phyloP scores from a whole-genome alignment of 2,113 vertebrate genomes.

The Ochotona curzoniae region DNA sequence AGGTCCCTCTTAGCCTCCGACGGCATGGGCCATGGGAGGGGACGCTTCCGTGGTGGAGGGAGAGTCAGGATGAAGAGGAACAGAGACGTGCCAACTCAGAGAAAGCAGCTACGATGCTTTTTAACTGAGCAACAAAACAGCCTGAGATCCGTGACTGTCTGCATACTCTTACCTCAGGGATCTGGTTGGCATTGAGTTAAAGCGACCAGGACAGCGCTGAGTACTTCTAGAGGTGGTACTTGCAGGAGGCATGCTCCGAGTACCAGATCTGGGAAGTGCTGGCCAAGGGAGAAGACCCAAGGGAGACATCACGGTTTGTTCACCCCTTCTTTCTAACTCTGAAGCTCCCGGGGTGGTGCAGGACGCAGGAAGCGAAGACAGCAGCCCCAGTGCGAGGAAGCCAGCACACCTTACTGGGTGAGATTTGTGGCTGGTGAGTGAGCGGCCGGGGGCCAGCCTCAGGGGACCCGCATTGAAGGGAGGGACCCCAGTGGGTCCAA shows the following conservation, averaged over 20 bases:
- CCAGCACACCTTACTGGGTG: neutral
- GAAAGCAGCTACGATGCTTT: neutral
- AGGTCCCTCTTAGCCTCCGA: neutral
- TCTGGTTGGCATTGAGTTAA: neutral
- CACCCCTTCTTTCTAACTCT: too few species aligned
- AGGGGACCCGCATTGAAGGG: rapidly evolving
- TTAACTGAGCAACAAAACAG: neutral
- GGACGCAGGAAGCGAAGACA: neutral
- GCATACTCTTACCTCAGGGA: neutral
- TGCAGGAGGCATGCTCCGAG: neutral
- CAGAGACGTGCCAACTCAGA: neutral
- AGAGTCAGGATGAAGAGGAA: neutral
- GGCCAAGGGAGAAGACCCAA: too few species aligned
- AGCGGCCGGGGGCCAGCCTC: too few species aligned
- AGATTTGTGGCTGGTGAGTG: too few species aligned
- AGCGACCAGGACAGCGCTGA: neutral
- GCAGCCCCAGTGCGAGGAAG: neutral
- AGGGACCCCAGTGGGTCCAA: neutral
- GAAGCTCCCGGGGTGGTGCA: neutral
- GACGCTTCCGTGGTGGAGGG: neutral
- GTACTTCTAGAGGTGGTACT: rapidly evolving
- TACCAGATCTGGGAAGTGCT: neutral
- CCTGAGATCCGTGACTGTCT: neutral
- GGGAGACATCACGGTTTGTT: neutral
- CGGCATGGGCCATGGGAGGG: too few species aligned